Evolutionary conservation across 2,797 vertebrate genomes (phyloP).

Genomic region (Paguma larvata): DNA sequence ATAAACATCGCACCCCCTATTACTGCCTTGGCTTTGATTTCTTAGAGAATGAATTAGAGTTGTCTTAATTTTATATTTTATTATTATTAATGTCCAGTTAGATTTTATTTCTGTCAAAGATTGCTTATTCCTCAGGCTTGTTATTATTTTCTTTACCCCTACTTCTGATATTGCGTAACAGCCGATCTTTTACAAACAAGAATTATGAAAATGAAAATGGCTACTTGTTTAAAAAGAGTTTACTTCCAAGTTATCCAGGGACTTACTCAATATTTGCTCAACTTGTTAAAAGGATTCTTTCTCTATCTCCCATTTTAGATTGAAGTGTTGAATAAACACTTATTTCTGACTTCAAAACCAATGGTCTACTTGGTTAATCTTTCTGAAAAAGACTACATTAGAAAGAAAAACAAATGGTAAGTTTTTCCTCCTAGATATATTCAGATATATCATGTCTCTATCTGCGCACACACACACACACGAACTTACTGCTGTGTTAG

Average conservation of each 20-base stretch:
- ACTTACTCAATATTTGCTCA: slow-evolving; percentile 48
- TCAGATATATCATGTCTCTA: neutral
- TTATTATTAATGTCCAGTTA: slow-evolving; percentile 48
- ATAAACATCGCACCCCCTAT: slow-evolving; percentile 86
- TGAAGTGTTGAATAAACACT: slow-evolving; percentile 98
- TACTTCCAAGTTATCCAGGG: slow-evolving; percentile 61
- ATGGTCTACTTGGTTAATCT: slow-evolving; percentile 99
- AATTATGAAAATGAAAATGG: slow-evolving; percentile 67
- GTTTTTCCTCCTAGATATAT: slow-evolving; percentile 79
- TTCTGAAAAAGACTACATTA: slow-evolving; percentile 99
- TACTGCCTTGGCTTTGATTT: slow-evolving; percentile 82
- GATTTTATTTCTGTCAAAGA: slow-evolving; percentile 60
- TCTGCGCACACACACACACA: neutral
- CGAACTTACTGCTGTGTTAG: neutral
- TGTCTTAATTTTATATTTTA: slow-evolving; percentile 67
- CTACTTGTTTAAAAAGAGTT: slow-evolving; percentile 47
- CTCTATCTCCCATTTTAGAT: slow-evolving; percentile 90
- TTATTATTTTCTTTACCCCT: slow-evolving; percentile 17
- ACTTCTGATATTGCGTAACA: slow-evolving; percentile 59
- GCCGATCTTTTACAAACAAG: slow-evolving; percentile 63
- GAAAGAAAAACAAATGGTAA: slow-evolving; percentile 99
- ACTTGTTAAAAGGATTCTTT: slow-evolving; percentile 73
- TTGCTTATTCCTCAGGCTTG: slow-evolving; percentile 53
- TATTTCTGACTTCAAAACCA: slow-evolving; percentile 99
- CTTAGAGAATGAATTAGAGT: slow-evolving; percentile 61